phyloP scores from a whole-genome alignment of 2,888 invertebrate genomes.

The Cephus sareptanus region DNA sequence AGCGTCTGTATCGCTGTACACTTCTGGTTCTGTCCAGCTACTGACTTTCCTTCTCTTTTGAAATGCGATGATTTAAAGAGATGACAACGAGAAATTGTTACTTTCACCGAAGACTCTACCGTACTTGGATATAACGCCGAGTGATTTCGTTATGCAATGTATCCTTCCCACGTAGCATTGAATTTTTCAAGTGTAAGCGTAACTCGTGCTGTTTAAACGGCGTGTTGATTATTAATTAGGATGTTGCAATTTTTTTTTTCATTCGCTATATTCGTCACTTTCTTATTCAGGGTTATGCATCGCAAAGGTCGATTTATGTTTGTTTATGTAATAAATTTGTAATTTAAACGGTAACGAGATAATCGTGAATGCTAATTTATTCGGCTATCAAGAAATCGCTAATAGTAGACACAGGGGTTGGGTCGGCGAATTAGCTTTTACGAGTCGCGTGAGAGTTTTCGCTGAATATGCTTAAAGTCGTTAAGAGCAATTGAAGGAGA shows the following conservation, averaged over 20 bases:
- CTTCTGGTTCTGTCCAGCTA: neutral
- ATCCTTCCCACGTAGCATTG: conserved; percentile 39
- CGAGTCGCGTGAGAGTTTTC: neutral
- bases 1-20: neutral
- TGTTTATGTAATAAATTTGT: neutral
- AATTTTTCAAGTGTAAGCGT: conserved; percentile 45
- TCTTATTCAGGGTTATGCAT: neutral
- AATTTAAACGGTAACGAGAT: neutral
- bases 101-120: neutral
- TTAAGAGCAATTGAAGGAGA: too few relatives aligned
- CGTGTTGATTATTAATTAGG: neutral
- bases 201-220: conserved; percentile 23
- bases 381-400: neutral
- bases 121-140: neutral
- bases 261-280: neutral
- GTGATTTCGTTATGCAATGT: neutral
- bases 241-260: neutral
- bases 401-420: neutral
- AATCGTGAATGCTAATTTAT: neutral
- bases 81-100: neutral
- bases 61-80: neutral
- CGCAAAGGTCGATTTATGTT: neutral
- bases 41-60: neutral
- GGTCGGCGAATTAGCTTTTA: neutral
- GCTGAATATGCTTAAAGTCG: neutral